Evolutionary conservation across 2,888 invertebrate species (phyloP).

Genomic region (Incurvaria masculella): DNA sequence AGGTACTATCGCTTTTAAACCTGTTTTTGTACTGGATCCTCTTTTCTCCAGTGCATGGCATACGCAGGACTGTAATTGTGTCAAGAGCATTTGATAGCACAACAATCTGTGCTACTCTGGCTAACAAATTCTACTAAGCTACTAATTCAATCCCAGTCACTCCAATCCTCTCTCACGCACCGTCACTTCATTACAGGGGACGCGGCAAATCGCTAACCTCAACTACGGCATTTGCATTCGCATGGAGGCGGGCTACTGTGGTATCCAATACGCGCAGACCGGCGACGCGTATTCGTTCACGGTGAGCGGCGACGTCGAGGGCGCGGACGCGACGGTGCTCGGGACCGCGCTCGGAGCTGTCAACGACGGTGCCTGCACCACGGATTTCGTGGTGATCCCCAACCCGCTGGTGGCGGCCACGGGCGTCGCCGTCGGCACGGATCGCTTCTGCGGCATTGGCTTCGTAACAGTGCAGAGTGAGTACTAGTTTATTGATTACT

Average conservation of each 20-base stretch:
- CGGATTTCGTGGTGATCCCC: constrained; percentile 74
- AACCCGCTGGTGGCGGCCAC: constrained; percentile 52
- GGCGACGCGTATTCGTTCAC: constrained; percentile 64
- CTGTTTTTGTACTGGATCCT: too few relatives aligned
- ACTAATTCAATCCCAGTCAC: too few relatives aligned
- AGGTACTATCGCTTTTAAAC: too few relatives aligned
- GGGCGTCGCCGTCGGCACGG: constrained; percentile 45
- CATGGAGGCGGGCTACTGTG: constrained; percentile 69
- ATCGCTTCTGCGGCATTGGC: constrained; percentile 75
- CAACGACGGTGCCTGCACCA: constrained; percentile 60
- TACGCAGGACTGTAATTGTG: too few relatives aligned
- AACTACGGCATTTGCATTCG: constrained; percentile 77
- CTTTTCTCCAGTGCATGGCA: too few relatives aligned
- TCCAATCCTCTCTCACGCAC: too few relatives aligned
- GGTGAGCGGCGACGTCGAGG: constrained; percentile 66
- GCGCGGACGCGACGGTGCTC: constrained; percentile 58
- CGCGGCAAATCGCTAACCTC: constrained; percentile 67
- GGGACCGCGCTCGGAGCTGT: constrained; percentile 55
- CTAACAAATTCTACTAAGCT: too few relatives aligned
- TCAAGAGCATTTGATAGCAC: too few relatives aligned
- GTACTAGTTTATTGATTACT: constrained; percentile 23
- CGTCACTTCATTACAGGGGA: too few relatives aligned
- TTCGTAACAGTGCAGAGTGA: constrained; percentile 63
- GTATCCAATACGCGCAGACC: constrained; percentile 63
- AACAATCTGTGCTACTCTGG: too few relatives aligned